Conservation (phyloP, 2,797 vertebrate species). For the Typhlichthys eigenmanni region DNA sequence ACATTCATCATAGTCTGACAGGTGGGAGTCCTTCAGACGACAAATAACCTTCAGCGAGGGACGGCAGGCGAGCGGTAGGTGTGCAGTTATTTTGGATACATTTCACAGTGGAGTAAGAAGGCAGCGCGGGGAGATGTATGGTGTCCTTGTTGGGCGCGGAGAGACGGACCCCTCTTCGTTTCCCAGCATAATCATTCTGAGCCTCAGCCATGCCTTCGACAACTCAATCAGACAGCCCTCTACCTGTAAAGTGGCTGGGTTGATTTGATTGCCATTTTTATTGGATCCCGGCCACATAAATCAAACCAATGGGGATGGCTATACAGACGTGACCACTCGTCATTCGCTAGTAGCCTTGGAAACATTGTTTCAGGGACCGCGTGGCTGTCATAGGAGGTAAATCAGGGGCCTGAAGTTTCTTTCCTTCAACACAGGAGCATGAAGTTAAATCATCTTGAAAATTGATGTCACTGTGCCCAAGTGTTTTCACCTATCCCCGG, state of each 20-base stretch:
- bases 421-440: slow-evolving; percentile 73
- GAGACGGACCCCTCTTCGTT: slow-evolving; percentile 82
- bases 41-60: slow-evolving; percentile 99
- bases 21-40: slow-evolving; percentile 99
- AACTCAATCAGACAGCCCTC: slow-evolving; percentile 87
- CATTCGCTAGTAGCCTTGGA: slow-evolving; percentile 87
- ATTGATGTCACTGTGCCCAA: slow-evolving; percentile 83
- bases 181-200: slow-evolving; percentile 84
- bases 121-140: slow-evolving; percentile 88
- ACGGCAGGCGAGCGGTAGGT: slow-evolving; percentile 89
- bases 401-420: slow-evolving; percentile 83
- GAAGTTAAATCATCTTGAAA: slow-evolving; percentile 88
- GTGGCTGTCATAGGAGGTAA: slow-evolving; percentile 82
- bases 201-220: slow-evolving; percentile 86
- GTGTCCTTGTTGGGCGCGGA: slow-evolving; percentile 86
- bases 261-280: slow-evolving; percentile 91
- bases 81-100: slow-evolving; percentile 99
- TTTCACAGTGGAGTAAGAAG: slow-evolving; percentile 95
- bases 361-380: slow-evolving; percentile 83
- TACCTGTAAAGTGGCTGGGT: slow-evolving; percentile 88
- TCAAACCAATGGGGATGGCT: slow-evolving; percentile 86
- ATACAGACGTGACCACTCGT: slow-evolving; percentile 84
- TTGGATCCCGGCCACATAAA: slow-evolving; percentile 84
- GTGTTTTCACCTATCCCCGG: slow-evolving; percentile 81
- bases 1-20: slow-evolving; percentile 99